Evolutionary conservation across 2,888 invertebrate genomes (phyloP), one percentile per base, ranked within the genome.

Genomic region (Chalcosyrphus nemorum): DNA sequence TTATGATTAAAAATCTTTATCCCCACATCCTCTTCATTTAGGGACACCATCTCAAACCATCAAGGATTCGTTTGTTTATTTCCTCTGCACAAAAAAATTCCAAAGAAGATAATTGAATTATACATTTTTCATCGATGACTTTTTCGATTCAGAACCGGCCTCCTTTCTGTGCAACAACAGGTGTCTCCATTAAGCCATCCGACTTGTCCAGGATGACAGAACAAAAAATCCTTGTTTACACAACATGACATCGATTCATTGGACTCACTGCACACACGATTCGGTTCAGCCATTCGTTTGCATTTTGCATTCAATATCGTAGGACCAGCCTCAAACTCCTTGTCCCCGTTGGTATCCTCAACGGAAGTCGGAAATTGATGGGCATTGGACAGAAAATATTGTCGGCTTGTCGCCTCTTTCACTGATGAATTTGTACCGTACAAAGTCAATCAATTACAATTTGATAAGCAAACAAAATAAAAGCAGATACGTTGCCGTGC

Each of bases 101-200:
- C 70, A 80, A 84, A 84, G 75, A 84, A 75, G 81, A 85, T 85
- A 85, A 85, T 85, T 85, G 85, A 85, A 76, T 85, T 85, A 85
- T 85, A 76, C 29, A 85, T 85, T 81, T 85, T 85, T 66, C 81
- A 85, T 85, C 66, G 85, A 81, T 85, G 85, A 81, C 71, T 85
- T 70, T 84, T 75, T 27, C 70, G 29, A 75, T 70, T 71, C 70
- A 54, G 17, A 9, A 41, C 43, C 65, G 9, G 13, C 17, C 15
- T 71, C 38, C 38, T 52, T 63, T 59, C 78, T 38, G 47, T 38
- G 47, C 21, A 32, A 81, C 85, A 85, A 85, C 85, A 85, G 85
- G 85, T 85, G 85, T 70, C 71, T 59, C 75, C 59, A 78, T 71
- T 75, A 66, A 76, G 54, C 71, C 59, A 41, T 59, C 9, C 57